Conservation (phyloP, 1,140 invertebrate genomes). For the Drosophila aff. region DNA sequence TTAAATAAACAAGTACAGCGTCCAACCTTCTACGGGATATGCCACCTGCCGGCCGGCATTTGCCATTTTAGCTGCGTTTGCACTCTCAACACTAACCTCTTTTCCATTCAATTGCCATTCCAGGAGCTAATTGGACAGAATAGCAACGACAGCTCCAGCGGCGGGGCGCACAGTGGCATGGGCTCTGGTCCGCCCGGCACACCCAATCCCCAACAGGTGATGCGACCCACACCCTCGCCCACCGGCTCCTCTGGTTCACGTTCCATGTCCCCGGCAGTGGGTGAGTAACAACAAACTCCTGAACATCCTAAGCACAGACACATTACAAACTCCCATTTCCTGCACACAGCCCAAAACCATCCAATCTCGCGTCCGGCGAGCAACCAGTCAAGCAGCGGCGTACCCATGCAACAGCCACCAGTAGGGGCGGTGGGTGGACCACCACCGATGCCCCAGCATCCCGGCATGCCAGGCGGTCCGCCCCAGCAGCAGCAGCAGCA, state of each 20-base stretch:
- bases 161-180: conserved; percentile 89
- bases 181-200: conserved; percentile 90
- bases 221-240: conserved; percentile 96
- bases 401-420: conserved; percentile 85
- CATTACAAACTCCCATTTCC: not conserved
- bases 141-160: conserved; percentile 92
- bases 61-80: conserved; percentile 17
- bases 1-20: conserved; percentile 53
- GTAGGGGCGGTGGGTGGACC: conserved; percentile 89
- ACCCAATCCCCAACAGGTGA: conserved; percentile 88
- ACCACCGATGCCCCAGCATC: conserved; percentile 87
- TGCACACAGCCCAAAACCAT: conserved; percentile 72
- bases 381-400: conserved; percentile 90
- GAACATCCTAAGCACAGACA: too few relatives aligned
- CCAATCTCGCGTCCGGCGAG: conserved; percentile 91
- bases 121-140: conserved; percentile 94
- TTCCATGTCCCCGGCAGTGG: conserved; percentile 98
- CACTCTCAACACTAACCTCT: conserved; percentile 24
- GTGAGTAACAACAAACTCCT: conserved; percentile 87
- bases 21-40: conserved; percentile 25
- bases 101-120: conserved; percentile 84
- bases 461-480: conserved; percentile 59
- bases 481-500: conserved; percentile 83
- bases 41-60: conserved; percentile 59
- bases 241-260: conserved; percentile 95